phyloP scores from a whole-genome alignment of 2,797 vertebrate genomes.

The Dermochelys coriacea region DNA sequence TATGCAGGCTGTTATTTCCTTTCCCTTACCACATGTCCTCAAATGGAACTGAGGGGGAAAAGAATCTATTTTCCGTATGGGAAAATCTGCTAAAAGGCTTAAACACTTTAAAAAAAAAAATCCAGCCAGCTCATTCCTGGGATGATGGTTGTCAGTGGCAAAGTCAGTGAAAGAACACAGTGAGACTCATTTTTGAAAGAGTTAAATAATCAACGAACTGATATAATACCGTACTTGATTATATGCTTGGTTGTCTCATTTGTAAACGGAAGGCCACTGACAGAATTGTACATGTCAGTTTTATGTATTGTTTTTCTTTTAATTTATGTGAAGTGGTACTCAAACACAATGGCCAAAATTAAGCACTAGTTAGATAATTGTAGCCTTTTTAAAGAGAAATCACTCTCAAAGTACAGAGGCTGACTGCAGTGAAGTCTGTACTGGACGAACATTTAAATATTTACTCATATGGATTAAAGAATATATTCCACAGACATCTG shows the following conservation, averaged over 20 bases:
- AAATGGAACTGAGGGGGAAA: not conserved
- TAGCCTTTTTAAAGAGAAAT: not conserved
- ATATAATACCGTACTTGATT: not conserved
- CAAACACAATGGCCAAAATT: not conserved
- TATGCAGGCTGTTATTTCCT: not conserved
- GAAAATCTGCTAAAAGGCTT: not conserved
- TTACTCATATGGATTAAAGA: not conserved
- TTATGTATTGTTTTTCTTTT: not conserved
- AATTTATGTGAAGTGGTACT: not conserved
- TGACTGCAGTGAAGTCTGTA: slow-evolving; percentile 1
- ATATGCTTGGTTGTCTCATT: not conserved
- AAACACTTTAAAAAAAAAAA: not conserved
- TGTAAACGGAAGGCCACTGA: not conserved
- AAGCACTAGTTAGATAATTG: not conserved
- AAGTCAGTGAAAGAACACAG: not conserved
- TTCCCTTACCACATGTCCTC: not conserved
- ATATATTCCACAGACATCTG: not conserved
- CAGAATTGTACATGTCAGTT: not conserved
- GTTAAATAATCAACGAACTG: not conserved
- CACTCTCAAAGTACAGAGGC: not conserved
- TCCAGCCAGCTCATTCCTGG: not conserved
- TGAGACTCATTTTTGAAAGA: not conserved
- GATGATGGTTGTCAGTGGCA: not conserved
- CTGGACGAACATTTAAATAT: not conserved
- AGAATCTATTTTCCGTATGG: not conserved